A percentile compares a stretch with the other conserved stretches of the same genome.
Conservation (phyloP, 2,113 vertebrate species). For the Dissostichus mawsoni region DNA sequence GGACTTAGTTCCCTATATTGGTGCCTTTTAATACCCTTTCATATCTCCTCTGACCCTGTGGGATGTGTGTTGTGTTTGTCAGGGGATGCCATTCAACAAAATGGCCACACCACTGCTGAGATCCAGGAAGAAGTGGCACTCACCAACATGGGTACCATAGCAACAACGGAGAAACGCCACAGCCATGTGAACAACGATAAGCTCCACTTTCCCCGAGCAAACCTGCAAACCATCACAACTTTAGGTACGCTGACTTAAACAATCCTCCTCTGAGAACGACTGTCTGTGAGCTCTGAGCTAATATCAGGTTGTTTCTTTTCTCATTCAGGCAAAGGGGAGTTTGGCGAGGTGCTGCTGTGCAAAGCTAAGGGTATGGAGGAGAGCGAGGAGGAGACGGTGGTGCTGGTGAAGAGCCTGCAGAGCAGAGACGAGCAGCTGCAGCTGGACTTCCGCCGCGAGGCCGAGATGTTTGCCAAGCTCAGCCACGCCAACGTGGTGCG, state of each 20-base stretch:
- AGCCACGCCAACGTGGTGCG: slow-evolving; percentile 90
- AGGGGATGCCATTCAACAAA: slow-evolving; percentile 91
- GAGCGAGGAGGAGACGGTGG: slow-evolving; percentile 87
- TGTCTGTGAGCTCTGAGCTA: background rate
- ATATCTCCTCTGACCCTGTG: slow-evolving; percentile 7
- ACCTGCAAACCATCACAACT: slow-evolving; percentile 94
- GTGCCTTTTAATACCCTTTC: background rate
- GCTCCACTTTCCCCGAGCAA: slow-evolving; percentile 90
- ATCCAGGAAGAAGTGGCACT: slow-evolving; percentile 95
- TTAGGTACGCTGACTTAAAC: slow-evolving; percentile 83
- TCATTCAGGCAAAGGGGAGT: slow-evolving; percentile 91
- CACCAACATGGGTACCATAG: slow-evolving; percentile 87
- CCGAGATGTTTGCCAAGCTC: slow-evolving; percentile 97
- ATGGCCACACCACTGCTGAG: slow-evolving; percentile 92
- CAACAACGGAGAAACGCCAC: slow-evolving; percentile 89
- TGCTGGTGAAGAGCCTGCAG: slow-evolving; percentile 95
- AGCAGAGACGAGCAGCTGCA: slow-evolving; percentile 92
- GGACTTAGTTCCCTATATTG: too few species aligned
- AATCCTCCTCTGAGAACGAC: background rate
- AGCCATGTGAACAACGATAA: slow-evolving; percentile 89
- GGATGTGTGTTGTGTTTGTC: slow-evolving; percentile 36
- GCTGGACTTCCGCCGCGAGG: slow-evolving; percentile 92
- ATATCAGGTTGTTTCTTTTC: background rate
- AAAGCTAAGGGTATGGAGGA: slow-evolving; percentile 92
- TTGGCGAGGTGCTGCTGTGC: slow-evolving; percentile 95